phyloP scores from a whole-genome alignment of 2,888 invertebrate species.

The Aphidoletes aphidimyza region DNA sequence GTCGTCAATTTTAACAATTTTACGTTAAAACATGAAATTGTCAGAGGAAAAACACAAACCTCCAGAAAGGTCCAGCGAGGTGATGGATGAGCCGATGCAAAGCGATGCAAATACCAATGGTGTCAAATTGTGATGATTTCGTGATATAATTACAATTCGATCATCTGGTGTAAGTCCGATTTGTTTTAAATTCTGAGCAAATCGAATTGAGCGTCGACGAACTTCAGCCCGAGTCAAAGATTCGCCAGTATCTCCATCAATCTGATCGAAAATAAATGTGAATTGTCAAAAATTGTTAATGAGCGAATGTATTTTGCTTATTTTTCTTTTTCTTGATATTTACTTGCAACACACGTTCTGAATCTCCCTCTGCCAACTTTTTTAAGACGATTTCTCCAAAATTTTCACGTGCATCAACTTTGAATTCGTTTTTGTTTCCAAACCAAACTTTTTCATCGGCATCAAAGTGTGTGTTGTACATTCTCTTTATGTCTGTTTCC shows the following conservation, averaged over 20 bases:
- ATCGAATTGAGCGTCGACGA: slow-evolving; percentile 47
- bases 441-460: not conserved
- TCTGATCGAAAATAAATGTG: not conserved
- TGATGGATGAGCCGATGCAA: slow-evolving; percentile 63
- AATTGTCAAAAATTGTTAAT: not conserved
- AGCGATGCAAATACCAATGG: slow-evolving; percentile 59
- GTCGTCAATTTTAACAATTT: no score
- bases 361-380: not conserved
- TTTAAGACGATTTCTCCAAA: not conserved
- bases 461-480: no score
- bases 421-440: not conserved
- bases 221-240: slow-evolving; percentile 42
- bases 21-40: no score
- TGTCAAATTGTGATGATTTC: slow-evolving; percentile 63
- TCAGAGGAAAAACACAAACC: no score
- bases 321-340: not conserved
- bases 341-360: not conserved
- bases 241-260: slow-evolving; percentile 53
- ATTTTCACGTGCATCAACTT: not conserved
- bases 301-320: no score
- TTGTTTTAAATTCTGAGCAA: slow-evolving; percentile 55
- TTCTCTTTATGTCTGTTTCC: no score
- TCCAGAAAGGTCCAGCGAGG: slow-evolving; percentile 63
- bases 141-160: slow-evolving; percentile 62
- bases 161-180: slow-evolving; percentile 57